Base-by-base conservation (phyloP, 35 echinoderm and acorn worm genomes). In the Apostichopus californicus region DNA sequence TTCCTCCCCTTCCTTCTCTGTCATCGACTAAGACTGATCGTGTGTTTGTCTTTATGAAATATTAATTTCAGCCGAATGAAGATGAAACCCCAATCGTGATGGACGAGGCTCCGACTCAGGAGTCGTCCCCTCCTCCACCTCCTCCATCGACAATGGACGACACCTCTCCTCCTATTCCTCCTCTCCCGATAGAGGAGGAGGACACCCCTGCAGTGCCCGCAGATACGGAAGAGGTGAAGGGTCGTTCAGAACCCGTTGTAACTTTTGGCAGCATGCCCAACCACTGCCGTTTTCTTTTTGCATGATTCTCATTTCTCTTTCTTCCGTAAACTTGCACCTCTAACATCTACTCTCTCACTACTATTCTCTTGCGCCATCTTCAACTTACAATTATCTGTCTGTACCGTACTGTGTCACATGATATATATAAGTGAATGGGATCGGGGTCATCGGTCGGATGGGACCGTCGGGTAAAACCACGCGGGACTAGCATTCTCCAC, bases 151-250 rank as follows among this genome's bases (percentile, higher is more conserved):
- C 34, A 46, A 46, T 46, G 34, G 34, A 46, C 34, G 10, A 18
- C 7, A 83, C 46, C 9, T 55, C 14, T 34, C 7, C 24, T 18
- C 25, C 52, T 83, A 53, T 3, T 34, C 80, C 80, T 55, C 80
- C 46, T 11, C 80, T 68, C 18, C 8, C 64, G 64, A 68, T 18
- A 0, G 34, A 46, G 34, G 34, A 46, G 34, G 64, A 83, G 52
- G 80, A 83, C 10, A 83, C 80, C 80, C 80, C 10, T 8, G 80
- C 11, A 83, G 64, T 68, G 64, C 80, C 80, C 15, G 55, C 9
- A 15, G 80, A 68, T 11, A 46, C 34, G 34, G 64, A 83, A 83
- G 80, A 83, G 80, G 80, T 83, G 80, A 83, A 83, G 80, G 80
- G 52, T 83, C 80, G 34, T 55, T 14, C 54, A 53, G 80, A 83